Evolutionary conservation across 92 coral and sea anemone species (phyloP).

Genomic region (Siderastrea siderea): DNA sequence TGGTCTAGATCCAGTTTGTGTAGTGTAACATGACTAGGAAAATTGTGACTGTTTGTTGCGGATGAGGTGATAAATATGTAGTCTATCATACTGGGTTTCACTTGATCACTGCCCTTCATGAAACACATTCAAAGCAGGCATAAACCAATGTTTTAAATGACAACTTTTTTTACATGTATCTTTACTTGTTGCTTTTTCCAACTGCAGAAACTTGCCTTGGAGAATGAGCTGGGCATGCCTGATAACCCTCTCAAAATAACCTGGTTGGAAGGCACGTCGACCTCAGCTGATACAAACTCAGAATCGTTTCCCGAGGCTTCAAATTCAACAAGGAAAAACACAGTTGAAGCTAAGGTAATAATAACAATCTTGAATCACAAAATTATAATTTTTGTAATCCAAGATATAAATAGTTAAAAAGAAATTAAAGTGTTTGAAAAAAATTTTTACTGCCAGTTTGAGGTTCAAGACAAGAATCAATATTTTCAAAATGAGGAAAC

Average conservation of each 20-base stretch:
- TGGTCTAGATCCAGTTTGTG: no score
- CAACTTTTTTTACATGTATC: neutral
- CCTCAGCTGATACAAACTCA: constrained; percentile 2
- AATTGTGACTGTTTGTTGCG: no score
- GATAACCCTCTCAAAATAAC: constrained; percentile 86
- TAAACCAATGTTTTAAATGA: no score
- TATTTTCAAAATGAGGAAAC: no score
- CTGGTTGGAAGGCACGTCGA: constrained; percentile 68
- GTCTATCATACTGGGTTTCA: no score
- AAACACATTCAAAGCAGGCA: no score
- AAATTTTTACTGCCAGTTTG: neutral
- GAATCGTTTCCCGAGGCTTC: constrained; percentile 11
- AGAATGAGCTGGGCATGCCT: constrained; percentile 80
- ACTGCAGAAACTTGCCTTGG: constrained; percentile 81
- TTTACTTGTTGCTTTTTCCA: neutral
- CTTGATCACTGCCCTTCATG: no score
- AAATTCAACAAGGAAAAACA: constrained; percentile 36
- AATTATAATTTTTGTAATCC: neutral
- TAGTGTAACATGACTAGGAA: no score
- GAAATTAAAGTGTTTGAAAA: neutral
- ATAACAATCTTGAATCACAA: neutral
- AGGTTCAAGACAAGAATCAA: no score
- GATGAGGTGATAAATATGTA: no score
- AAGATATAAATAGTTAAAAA: neutral
- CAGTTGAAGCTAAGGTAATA: constrained; percentile 16